These are phyloP conservation scores for Megaustenia siamemsis DNA, from an alignment of 2,888 invertebrate species.

Conservation along the genomic window DNA sequence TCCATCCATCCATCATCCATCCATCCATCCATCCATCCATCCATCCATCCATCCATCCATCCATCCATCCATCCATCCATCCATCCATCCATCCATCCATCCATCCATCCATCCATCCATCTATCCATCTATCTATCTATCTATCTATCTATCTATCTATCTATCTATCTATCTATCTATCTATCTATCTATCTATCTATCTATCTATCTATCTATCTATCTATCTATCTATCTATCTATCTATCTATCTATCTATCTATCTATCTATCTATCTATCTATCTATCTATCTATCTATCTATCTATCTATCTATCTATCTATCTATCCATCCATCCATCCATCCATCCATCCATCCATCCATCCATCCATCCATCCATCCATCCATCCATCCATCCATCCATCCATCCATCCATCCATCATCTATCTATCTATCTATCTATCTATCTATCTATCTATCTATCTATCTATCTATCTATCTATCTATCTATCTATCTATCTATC, in stretches of 20 bases:
- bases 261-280: too few relatives aligned
- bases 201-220: conserved; percentile 23
- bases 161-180: conserved; percentile 42
- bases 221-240: conserved; percentile 10
- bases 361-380: too few relatives aligned
- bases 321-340: too few relatives aligned
- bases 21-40: conserved; percentile 22
- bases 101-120: background rate
- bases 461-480: too few relatives aligned
- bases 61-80: conserved; percentile 19
- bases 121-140: background rate
- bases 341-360: too few relatives aligned
- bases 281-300: too few relatives aligned
- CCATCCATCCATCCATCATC: background rate
- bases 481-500: too few relatives aligned
- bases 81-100: conserved; percentile 17
- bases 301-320: too few relatives aligned
- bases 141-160: conserved; percentile 12
- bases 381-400: too few relatives aligned
- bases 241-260: too few relatives aligned
- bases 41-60: background rate
- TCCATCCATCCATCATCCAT: conserved; percentile 32
- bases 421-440: too few relatives aligned
- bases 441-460: too few relatives aligned
- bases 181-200: conserved; percentile 13